A percentile compares a stretch with the other conserved stretches of the same genome.
phyloP scores from a whole-genome alignment of 2,113 vertebrate species.

The Falcunculus frontatus region DNA sequence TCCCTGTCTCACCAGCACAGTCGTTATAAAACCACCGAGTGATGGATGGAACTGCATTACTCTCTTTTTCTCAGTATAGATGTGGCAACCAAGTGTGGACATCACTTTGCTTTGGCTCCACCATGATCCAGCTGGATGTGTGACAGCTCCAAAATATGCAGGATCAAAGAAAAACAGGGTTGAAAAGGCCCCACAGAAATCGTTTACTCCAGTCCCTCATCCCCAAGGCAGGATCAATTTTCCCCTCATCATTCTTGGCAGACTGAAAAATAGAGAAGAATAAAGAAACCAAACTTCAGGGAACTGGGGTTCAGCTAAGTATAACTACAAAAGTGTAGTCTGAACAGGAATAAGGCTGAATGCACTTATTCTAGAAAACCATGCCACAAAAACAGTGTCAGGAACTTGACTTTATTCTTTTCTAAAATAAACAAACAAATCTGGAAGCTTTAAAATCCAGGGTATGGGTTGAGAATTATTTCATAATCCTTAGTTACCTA shows the following conservation, averaged over 20 bases:
- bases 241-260: background rate
- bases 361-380: background rate
- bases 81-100: background rate
- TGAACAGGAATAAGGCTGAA: background rate
- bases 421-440: background rate
- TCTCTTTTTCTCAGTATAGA: background rate
- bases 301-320: background rate
- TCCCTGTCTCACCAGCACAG: background rate
- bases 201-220: background rate
- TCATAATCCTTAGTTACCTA: background rate
- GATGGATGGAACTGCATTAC: background rate
- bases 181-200: background rate
- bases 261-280: background rate
- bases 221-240: background rate
- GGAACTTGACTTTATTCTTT: background rate
- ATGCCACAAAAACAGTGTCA: background rate
- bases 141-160: background rate
- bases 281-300: background rate
- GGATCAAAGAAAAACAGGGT: background rate
- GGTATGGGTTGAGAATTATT: background rate
- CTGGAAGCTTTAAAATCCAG: background rate
- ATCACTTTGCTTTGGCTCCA: background rate
- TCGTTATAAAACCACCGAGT: accelerated
- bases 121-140: accelerated
- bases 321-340: background rate